Percentiles rank a stretch among this genome's conserved stretches.
These are phyloP conservation scores for Harpegnathos saltator DNA, from an alignment of 1,140 invertebrate genomes.

Conservation along the genomic window DNA sequence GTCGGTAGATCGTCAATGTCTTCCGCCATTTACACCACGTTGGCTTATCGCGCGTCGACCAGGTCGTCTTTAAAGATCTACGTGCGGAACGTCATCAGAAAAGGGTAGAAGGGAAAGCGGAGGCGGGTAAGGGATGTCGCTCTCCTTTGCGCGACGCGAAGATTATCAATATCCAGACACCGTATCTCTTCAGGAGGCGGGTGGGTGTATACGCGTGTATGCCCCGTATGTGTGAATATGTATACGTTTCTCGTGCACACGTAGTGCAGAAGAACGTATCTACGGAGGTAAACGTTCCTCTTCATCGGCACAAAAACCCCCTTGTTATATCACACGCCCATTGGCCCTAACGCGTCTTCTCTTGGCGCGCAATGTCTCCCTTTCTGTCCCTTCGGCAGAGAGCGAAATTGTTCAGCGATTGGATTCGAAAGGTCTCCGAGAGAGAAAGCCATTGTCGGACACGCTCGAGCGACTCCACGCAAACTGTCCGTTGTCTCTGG, in stretches of 20 bases:
- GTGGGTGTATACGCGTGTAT: constrained; percentile 47
- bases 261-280: constrained; percentile 73
- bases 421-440: constrained; percentile 36
- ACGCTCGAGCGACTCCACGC: constrained; percentile 6
- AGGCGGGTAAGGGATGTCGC: constrained; percentile 14
- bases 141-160: constrained; percentile 71
- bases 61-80: constrained; percentile 70
- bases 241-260: constrained; percentile 44
- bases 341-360: constrained; percentile 40
- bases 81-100: constrained; percentile 60
- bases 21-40: constrained; percentile 67
- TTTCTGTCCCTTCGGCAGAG: neutral
- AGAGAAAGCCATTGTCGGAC: constrained; percentile 45
- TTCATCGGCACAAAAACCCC: constrained; percentile 69
- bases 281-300: constrained; percentile 70
- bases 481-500: constrained; percentile 31
- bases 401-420: constrained; percentile 58
- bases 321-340: constrained; percentile 66
- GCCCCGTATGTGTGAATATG: constrained; percentile 47
- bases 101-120: constrained; percentile 17
- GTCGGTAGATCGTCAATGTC: constrained; percentile 46
- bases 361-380: constrained; percentile 13
- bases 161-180: constrained; percentile 82
- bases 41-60: constrained; percentile 68
- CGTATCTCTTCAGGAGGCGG: constrained; percentile 68